These are phyloP conservation scores for Lutjanus erythropterus DNA, from an alignment of 2,113 vertebrate species.

Conservation along the genomic window DNA sequence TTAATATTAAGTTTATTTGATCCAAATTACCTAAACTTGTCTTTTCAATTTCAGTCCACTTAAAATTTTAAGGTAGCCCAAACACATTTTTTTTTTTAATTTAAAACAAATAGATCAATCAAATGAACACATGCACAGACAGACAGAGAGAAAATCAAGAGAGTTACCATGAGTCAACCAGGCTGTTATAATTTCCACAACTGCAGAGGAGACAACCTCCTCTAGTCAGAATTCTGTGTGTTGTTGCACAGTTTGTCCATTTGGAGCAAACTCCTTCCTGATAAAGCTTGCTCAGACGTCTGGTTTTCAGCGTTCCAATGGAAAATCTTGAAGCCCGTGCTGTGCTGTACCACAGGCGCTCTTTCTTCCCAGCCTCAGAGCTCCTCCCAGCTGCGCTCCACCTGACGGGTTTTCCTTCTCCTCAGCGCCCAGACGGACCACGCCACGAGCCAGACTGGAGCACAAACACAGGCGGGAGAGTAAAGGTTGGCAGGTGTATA, in stretches of 20 bases:
- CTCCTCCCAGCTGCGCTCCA: constrained; percentile 68
- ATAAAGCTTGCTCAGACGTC: constrained; percentile 79
- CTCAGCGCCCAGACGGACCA: constrained; percentile 65
- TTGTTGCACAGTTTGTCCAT: constrained; percentile 36
- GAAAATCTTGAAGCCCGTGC: constrained; percentile 59
- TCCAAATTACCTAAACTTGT: no score
- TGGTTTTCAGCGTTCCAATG: constrained; percentile 61
- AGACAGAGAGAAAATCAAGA: not conserved
- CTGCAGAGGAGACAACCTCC: not conserved
- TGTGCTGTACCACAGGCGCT: constrained; percentile 57
- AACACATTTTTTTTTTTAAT: no score
- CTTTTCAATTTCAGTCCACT: no score
- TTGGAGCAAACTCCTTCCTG: constrained; percentile 64
- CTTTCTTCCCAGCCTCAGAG: constrained; percentile 58
- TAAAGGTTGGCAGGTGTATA: constrained; percentile 74
- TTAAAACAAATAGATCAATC: no score
- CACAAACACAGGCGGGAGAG: constrained; percentile 69
- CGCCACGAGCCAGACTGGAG: constrained; percentile 71
- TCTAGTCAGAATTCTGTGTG: constrained; percentile 2
- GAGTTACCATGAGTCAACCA: not conserved
- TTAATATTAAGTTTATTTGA: no score
- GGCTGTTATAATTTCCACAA: constrained; percentile 16
- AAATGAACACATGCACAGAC: not conserved
- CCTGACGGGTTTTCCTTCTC: constrained; percentile 75
- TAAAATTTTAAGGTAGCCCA: no score